Base-by-base conservation (phyloP, 2,797 vertebrate genomes). In the Margarornis squamiger region DNA sequence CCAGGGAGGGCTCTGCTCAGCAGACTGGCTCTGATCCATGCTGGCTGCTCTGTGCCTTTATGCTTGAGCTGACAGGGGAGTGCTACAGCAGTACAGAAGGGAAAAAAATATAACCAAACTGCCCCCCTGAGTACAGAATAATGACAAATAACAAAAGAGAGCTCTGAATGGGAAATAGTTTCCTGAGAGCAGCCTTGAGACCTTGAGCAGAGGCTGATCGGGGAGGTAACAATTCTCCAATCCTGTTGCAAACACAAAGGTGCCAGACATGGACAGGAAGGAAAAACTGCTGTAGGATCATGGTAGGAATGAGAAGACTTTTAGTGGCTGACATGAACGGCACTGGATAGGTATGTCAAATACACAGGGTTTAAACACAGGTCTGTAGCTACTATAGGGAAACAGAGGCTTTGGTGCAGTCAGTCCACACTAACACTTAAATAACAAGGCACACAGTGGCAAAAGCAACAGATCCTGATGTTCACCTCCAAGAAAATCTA, bases 131-230 rank as follows among this genome's bases (percentile, higher is more conserved):
- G 36, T 36, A 85, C 57, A 74, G 68, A 87, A 46, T 5, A 85
- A 94, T 9, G 38, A 59, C 48, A 66, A 84, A 79, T 32, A 74
- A 85, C 74, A 70, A 62, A 49, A 70, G 14, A 61, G 27, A 24
- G 8, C 21, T 83, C 30, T 4, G 1, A 75, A 41, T 45, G 22
- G 49, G 58, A 93, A 94, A 36, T 0, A 1, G 45, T 22, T 86
- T 94, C 87, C 62, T 70, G 39, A 93, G 76, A 92, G 85, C 23
- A 86, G 39, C 62, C 87, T 88, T 41, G 66, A 72, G 75, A 75
- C 43, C 36, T 32, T 9, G 23, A 85, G 54, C 0, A 0, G 77
- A 80, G 38, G 45, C 55, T 85, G 83, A 63, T 0, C 27, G 20
- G 1, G 3, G 57, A 65, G 41, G 24, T 34, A 66, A 84, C 3